Conservation (phyloP, 1,140 invertebrate genomes). For the Drosophila arizonae region DNA sequence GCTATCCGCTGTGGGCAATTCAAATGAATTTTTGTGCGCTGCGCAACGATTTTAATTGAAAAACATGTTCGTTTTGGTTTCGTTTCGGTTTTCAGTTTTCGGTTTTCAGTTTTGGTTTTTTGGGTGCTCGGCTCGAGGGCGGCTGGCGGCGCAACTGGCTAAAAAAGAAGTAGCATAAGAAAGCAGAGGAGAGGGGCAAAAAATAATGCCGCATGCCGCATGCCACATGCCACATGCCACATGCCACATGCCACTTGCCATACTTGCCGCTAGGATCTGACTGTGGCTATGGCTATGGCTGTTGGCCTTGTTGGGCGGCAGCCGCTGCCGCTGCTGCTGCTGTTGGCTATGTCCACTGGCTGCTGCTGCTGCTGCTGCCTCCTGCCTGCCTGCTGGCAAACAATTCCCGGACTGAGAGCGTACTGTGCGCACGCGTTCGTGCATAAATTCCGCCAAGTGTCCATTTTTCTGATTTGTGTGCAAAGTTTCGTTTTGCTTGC, state of each 20-base stretch:
- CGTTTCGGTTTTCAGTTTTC: slow-evolving; percentile 57
- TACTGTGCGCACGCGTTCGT: slow-evolving; percentile 78
- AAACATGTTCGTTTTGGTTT: slow-evolving; percentile 77
- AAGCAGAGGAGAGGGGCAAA: background rate
- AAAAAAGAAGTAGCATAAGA: background rate
- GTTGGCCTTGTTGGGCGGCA: slow-evolving; percentile 22
- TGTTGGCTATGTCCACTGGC: slow-evolving; percentile 8
- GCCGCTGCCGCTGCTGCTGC: background rate
- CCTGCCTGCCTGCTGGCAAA: slow-evolving; percentile 47
- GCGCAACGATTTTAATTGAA: slow-evolving; percentile 75
- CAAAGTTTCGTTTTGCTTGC: slow-evolving; percentile 61
- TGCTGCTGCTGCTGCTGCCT: slow-evolving; percentile 5
- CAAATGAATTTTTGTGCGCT: slow-evolving; percentile 72
- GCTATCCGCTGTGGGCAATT: slow-evolving; percentile 44
- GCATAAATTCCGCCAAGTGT: slow-evolving; percentile 79
- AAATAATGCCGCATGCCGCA: slow-evolving; percentile 17
- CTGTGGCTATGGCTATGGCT: slow-evolving; percentile 1
- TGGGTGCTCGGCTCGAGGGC: background rate
- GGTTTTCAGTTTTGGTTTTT: slow-evolving; percentile 47
- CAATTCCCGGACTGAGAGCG: slow-evolving; percentile 62
- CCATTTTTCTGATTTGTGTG: slow-evolving; percentile 80
- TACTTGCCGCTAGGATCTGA: slow-evolving; percentile 51
- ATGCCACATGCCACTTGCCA: slow-evolving; percentile 61
- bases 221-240: slow-evolving; percentile 12
- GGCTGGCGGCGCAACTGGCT: background rate